Percentiles rank a stretch among this genome's conserved stretches.
These are phyloP conservation scores for Osedax frankpressi DNA, from an alignment of 2,888 invertebrate genomes.

Conservation along the genomic window DNA sequence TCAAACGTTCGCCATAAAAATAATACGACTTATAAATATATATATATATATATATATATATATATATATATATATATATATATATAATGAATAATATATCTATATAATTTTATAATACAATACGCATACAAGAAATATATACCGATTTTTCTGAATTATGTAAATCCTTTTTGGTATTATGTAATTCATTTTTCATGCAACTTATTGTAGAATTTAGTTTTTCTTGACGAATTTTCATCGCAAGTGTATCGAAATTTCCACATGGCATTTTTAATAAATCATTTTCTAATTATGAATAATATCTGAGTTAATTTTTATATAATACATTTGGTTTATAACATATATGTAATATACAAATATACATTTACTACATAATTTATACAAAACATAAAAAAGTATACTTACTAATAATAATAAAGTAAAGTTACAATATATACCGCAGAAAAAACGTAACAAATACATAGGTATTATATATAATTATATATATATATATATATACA, in stretches of 20 bases:
- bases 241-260: background rate
- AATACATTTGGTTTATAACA: too few species aligned
- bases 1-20: too few species aligned
- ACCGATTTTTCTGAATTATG: background rate
- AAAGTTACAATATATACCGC: too few species aligned
- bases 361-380: too few species aligned
- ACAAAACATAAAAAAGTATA: too few species aligned
- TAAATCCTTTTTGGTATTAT: background rate
- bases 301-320: too few species aligned
- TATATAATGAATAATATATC: background rate
- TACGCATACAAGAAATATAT: background rate
- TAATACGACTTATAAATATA: too few species aligned
- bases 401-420: too few species aligned
- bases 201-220: background rate
- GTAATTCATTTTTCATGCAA: background rate
- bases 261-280: background rate
- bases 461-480: background rate
- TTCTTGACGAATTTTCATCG: background rate
- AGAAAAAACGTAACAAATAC: too few species aligned
- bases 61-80: background rate
- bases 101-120: background rate
- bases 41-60: background rate
- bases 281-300: too few species aligned
- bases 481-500: background rate
- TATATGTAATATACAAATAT: too few species aligned